phyloP scores from a whole-genome alignment of 2,113 vertebrate species.

The Zootoca vivipara region DNA sequence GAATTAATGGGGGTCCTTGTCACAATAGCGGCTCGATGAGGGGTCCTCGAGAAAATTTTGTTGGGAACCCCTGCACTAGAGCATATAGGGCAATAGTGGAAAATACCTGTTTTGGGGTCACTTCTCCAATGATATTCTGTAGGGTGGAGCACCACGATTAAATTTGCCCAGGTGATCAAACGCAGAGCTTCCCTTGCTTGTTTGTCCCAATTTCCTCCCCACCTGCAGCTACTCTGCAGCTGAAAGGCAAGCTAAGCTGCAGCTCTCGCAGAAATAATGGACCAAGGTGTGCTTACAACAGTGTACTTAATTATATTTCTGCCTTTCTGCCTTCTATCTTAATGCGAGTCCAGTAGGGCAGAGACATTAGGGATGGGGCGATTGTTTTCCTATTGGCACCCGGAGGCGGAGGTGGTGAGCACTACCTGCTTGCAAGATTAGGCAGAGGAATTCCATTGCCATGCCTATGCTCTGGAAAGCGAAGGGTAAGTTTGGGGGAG shows the following conservation, averaged over 20 bases:
- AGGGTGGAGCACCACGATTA: too few species aligned
- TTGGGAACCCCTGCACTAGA: too few species aligned
- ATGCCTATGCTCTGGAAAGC: neutral
- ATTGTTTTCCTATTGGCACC: neutral
- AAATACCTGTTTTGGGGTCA: too few species aligned
- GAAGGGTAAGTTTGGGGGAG: neutral
- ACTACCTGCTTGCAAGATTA: neutral
- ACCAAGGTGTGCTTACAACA: neutral
- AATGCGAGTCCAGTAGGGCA: neutral
- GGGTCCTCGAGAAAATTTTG: too few species aligned
- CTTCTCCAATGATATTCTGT: too few species aligned
- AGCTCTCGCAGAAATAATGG: neutral
- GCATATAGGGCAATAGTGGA: too few species aligned
- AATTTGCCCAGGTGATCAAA: too few species aligned
- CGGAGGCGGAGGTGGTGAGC: neutral
- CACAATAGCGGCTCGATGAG: too few species aligned
- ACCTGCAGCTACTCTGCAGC: neutral
- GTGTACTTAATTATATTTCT: neutral
- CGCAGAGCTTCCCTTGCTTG: neutral
- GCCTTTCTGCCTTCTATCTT: neutral
- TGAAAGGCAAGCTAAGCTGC: neutral
- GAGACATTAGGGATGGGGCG: neutral
- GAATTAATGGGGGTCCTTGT: too few species aligned
- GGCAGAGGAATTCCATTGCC: too few species aligned
- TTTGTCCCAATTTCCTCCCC: neutral